Base-by-base conservation (phyloP, 2,797 vertebrate species). In the Cuculus canorus region DNA sequence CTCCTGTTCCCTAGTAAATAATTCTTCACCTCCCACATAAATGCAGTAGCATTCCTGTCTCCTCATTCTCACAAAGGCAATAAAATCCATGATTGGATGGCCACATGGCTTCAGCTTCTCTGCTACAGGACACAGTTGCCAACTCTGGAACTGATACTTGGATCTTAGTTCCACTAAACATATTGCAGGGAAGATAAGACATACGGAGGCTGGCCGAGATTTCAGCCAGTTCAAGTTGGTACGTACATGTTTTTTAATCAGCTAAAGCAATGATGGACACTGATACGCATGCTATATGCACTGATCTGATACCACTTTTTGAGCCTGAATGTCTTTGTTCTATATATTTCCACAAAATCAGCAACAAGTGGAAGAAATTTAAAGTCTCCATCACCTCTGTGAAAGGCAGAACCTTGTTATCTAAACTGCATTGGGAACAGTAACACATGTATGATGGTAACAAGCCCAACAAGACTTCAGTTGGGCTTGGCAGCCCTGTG, bases 91-190 rank as follows among this genome's bases (percentile, higher is more conserved):
- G 43, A 35, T 5, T 45, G 25, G 33, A 27, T 57, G 75, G 16
- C 76, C 14, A 79, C 28, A 11, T 8, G 21, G 27, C 24, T 71
- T 65, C 48, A 57, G n/a, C n/a, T 79, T 22, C 66, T 50, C 32
- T 22, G 41, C 32, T 17, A 30, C 0, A 0, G 35, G 47, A 64
- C 11, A 45, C 0, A n/a, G 11, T 4, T 47, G 39, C 43, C 9
- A 11, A 45, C 39, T 81, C 69, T 63, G 21, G 35, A 60, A 81
- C 13, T 35, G 39, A 37, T n/a, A 43, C 33, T 41, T 61, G 63
- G 17, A 70, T 48, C 50, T 68, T 37, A 53, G 22, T 60, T 56
- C 57, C 69, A 81, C 47, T 81, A 50, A 81, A 4, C 12, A 11
- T 22, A 69, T 56, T 2, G 4, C 41, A 39, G 24, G 19, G 30